Evolutionary conservation across 2,888 invertebrate species (phyloP).

Genomic region (Caenorhabditis auriculariae): DNA sequence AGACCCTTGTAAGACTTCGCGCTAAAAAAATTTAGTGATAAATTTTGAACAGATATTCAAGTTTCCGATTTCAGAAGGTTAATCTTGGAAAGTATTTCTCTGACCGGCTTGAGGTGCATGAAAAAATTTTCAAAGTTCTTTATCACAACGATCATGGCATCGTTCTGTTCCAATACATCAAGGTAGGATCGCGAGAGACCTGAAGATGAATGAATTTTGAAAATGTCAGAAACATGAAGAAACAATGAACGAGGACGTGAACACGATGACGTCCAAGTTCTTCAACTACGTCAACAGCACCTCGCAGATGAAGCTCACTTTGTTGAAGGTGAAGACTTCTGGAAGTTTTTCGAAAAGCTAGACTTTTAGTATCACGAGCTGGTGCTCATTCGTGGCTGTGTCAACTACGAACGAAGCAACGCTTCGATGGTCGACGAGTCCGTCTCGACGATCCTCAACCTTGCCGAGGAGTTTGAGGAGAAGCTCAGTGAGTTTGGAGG

Average conservation of each 20-base stretch:
- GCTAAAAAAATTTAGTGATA: too few species aligned
- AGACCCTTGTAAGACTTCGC: too few species aligned
- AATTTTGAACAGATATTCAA: too few species aligned
- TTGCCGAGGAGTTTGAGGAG: slow-evolving; percentile 29
- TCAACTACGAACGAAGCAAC: slow-evolving; percentile 27
- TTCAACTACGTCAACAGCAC: slow-evolving; percentile 10
- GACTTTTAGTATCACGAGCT: slow-evolving; percentile 14
- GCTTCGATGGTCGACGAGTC: slow-evolving; percentile 28
- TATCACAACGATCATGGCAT: slow-evolving; percentile 25
- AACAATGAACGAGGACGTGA: slow-evolving; percentile 3
- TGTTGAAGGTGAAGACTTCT: slow-evolving; percentile 13
- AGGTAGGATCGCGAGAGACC: slow-evolving; percentile 8
- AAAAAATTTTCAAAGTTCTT: slow-evolving; percentile 16
- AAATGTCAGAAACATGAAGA: not conserved
- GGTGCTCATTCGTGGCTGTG: slow-evolving; percentile 11
- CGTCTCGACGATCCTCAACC: slow-evolving; percentile 20
- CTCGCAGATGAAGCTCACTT: slow-evolving; percentile 14
- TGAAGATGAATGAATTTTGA: not conserved
- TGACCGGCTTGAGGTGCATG: slow-evolving; percentile 12
- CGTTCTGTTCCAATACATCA: slow-evolving; percentile 19
- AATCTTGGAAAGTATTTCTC: slow-evolving; percentile 16
- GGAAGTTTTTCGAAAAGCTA: not conserved
- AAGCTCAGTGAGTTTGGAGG: slow-evolving; percentile 13
- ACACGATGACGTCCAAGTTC: slow-evolving; percentile 23
- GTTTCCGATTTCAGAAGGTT: too few species aligned